Conservation (phyloP, 2,888 invertebrate species). For the Noctua janthina region DNA sequence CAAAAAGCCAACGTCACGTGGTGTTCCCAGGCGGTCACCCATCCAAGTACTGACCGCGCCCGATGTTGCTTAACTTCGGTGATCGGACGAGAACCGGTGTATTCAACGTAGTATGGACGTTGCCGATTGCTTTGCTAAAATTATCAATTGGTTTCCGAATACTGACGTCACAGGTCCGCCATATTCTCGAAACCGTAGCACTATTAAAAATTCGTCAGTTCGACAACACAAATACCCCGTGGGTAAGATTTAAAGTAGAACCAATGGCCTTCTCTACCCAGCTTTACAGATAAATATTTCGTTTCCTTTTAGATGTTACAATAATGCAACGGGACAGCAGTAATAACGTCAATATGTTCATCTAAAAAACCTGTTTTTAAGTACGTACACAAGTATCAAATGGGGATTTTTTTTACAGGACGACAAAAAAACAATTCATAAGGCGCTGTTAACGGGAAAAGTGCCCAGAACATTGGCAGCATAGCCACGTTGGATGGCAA, state of each 20-base stretch:
- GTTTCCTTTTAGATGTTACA: too few species aligned
- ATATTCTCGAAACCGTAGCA: background rate
- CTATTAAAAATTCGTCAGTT: too few species aligned
- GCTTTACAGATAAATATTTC: too few species aligned
- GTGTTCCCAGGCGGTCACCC: slow-evolving; percentile 83
- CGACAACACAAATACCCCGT: background rate
- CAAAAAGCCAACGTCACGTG: slow-evolving; percentile 73
- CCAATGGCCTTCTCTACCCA: too few species aligned
- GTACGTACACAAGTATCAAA: too few species aligned
- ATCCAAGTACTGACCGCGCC: slow-evolving; percentile 83
- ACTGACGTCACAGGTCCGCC: background rate
- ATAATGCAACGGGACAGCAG: too few species aligned
- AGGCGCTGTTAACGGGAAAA: too few species aligned
- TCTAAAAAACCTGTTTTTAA: background rate
- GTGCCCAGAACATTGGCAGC: too few species aligned
- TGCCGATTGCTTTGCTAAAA: fast-evolving
- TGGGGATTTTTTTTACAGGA: too few species aligned
- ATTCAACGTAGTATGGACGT: slow-evolving; percentile 8
- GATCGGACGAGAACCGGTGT: slow-evolving; percentile 47
- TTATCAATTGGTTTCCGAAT: background rate
- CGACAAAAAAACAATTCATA: too few species aligned
- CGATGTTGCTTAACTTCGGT: slow-evolving; percentile 76
- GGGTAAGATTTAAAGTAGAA: background rate
- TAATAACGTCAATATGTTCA: too few species aligned
- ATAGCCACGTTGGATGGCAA: too few species aligned